Evolutionary conservation across 2,888 invertebrate species (phyloP), one percentile per base, ranked within the genome.

Genomic region (Galerucella pusilla): DNA sequence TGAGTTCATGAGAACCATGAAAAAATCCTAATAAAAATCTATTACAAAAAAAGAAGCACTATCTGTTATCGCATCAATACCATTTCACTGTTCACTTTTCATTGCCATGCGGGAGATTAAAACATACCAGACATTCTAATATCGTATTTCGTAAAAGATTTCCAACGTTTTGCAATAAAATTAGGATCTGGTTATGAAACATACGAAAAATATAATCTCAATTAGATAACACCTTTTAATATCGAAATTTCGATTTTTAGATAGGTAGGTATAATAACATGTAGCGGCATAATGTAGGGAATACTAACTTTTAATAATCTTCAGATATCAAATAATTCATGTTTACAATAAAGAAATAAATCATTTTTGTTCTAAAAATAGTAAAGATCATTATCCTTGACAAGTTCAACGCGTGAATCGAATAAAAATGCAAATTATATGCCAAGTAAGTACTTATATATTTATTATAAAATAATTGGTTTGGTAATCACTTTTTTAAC

Each of bases 321-420:
- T 64, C 5, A 49, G 14, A 49, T 49, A 49, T 49, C 14, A 52
- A 52, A 52, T 52, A n/a, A 52, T 52, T 52, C n/a, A 20, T 57
- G 20, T 57, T 20, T 63, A 12, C 61, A 52, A 71, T 64, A 54
- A 10, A 42, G 35, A 54, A 71, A 64, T 64, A 54, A 71, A 68
- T 46, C 25, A 69, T 59, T 69, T 68, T 69, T 46, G n/a, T 60
- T 69, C 69, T 69, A 69, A 60, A 69, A 69, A 69, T 69, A 69
- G 46, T 49, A 57, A 14, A 60, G 60, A 60, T n/a, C 61, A 61
- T 69, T 61, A 60, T 69, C 69, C 69, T 69, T 69, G 69, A 60
- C 45, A 69, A 49, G 45, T 57, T 61, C 46, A 20, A 69, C 69
- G 35, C 25, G 69, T 61, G 35, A 46, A 46, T 68, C 25, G 10